Evolutionary conservation across 1,140 invertebrate species (phyloP), one percentile per base, ranked within the genome.

Genomic region (Muscidifurax raptorellus): DNA sequence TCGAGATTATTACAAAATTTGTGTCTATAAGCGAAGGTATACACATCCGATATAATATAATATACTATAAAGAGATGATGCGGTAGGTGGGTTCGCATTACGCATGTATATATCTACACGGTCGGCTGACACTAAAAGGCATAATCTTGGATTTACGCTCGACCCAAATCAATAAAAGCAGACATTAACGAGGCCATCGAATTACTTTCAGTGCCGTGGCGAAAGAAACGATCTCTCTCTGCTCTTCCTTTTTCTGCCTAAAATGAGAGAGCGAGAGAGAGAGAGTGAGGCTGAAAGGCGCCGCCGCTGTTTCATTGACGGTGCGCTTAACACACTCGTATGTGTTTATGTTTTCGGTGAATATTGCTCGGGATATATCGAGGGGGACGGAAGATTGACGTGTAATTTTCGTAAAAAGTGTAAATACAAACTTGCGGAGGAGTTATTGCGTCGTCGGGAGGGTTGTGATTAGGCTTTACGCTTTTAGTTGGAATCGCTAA

Each of bases 131-230:
- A 59, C 75, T 85, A 85, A 85, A 82, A 85, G 84, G 71, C 84
- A 69, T 85, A 85, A 85, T 85, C 76, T 74, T 79, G 64, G n/a
- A 82, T 82, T 85, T 82, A 82, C 84, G 74, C 80, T 74, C 80
- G 79, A 82, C 80, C 84, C 88, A 89, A 90, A 90, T 90, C 90
- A 89, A 91, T 91, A 91, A 90, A 92, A 88, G 80, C 79, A 80
- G 90, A 92, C 89, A 88, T 92, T 92, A 92, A 92, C 88, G 90
- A 91, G 89, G 89, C 89, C 89, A 89, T 91, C 87, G 90, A 91
- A 91, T 90, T 88, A 88, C 86, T 88, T 89, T 88, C 84, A 88
- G 86, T 86, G 82, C 88, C 87, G 87, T 91, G 87, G 83, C 89
- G 88, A 90, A 91, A 89, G 88, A 85, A 88, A 87, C 84, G 80